Evolutionary conservation across 2,113 vertebrate species (phyloP).

Genomic region (Aphelocoma coerulescens): DNA sequence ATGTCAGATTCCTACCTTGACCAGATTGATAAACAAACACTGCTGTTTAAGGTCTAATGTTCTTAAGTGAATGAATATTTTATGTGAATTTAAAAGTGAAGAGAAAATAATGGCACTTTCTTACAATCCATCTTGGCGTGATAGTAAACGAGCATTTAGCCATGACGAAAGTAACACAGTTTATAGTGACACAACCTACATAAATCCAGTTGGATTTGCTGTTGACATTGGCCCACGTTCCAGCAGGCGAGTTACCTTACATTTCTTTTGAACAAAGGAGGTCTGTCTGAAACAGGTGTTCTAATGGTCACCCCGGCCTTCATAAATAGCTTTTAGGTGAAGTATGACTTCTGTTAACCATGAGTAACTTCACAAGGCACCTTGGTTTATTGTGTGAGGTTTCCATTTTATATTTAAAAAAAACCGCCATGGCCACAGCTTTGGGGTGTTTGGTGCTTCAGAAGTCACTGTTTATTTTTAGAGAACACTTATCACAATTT

Average conservation of each 20-base stretch:
- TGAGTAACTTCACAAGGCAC: neutral
- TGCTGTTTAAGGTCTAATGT: neutral
- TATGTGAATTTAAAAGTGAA: neutral
- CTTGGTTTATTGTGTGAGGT: neutral
- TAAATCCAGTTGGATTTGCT: constrained; percentile 17
- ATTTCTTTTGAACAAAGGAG: constrained; percentile 41
- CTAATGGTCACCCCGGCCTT: neutral
- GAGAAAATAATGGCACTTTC: neutral
- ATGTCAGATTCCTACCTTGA: neutral
- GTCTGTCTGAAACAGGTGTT: constrained; percentile 48
- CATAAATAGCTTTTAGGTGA: constrained; percentile 43
- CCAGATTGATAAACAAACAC: neutral
- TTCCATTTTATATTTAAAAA: neutral
- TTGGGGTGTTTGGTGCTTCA: neutral
- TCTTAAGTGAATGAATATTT: neutral
- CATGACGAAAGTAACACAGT: neutral
- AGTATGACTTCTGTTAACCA: neutral
- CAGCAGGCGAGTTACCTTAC: neutral
- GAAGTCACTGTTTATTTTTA: constrained; percentile 22
- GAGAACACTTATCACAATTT: neutral
- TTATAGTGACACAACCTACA: neutral
- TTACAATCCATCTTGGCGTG: neutral
- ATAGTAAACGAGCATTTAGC: neutral
- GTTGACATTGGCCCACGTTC: constrained; percentile 17
- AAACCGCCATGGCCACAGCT: neutral